phyloP scores from a whole-genome alignment of 2,888 invertebrate genomes.

The Polydrusus pterygomalis region DNA sequence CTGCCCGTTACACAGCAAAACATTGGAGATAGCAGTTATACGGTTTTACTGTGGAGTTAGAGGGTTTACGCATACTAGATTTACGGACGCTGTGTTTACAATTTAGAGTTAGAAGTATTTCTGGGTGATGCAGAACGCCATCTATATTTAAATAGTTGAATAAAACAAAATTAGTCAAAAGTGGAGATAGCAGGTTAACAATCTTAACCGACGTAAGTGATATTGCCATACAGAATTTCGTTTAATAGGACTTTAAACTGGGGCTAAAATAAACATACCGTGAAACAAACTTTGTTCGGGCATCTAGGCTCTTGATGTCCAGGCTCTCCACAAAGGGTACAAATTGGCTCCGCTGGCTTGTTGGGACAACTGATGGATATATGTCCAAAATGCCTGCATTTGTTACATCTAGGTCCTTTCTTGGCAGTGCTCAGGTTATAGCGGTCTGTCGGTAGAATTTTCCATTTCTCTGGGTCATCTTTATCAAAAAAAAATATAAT shows the following conservation, averaged over 20 bases:
- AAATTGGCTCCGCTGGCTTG: conserved; percentile 72
- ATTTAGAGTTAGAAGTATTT: no score
- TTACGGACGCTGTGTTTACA: no score
- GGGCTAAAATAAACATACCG: conserved; percentile 74
- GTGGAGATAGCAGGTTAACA: no score
- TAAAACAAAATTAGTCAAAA: no score
- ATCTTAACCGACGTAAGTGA: no score
- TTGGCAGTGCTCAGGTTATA: conserved; percentile 48
- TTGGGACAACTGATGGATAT: conserved; percentile 76
- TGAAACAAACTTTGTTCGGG: conserved; percentile 81
- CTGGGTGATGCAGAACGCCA: no score
- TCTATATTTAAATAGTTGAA: no score
- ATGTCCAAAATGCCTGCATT: conserved; percentile 81
- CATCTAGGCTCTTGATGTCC: conserved; percentile 82
- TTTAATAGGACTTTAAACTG: neutral
- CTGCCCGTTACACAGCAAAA: no score
- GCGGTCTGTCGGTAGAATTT: conserved; percentile 68
- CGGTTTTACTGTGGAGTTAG: no score
- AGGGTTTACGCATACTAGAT: no score
- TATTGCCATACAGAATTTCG: neutral
- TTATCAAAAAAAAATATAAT: conserved; percentile 61
- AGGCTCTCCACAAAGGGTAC: conserved; percentile 80
- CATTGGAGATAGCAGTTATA: no score
- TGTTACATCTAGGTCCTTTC: conserved; percentile 74
- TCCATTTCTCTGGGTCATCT: conserved; percentile 77